A percentile compares a stretch with the other conserved stretches of the same genome.
These are phyloP conservation scores for Lysiphlebus fabarum DNA, from an alignment of 1,140 invertebrate species.

Conservation along the genomic window DNA sequence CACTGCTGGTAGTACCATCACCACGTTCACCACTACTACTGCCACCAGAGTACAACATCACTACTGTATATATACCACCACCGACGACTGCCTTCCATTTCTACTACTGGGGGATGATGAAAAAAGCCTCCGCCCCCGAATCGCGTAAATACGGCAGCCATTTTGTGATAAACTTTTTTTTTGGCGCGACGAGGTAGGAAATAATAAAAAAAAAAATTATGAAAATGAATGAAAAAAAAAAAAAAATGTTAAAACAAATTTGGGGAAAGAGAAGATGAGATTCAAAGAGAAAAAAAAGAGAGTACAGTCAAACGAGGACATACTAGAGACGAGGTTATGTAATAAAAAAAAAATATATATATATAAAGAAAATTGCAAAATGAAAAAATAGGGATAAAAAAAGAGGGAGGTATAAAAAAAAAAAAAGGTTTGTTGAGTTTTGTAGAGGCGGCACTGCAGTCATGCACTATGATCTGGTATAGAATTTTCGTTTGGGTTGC, in stretches of 20 bases:
- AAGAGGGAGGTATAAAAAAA: slow-evolving; percentile 7
- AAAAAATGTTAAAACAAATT: slow-evolving; percentile 12
- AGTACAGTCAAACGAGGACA: slow-evolving; percentile 11
- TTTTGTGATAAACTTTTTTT: slow-evolving; percentile 57
- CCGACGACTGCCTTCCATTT: slow-evolving; percentile 5
- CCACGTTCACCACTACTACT: neutral
- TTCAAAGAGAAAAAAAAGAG: slow-evolving; percentile 18
- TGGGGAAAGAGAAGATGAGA: slow-evolving; percentile 16
- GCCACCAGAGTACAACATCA: no score
- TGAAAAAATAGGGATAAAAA: slow-evolving; percentile 3
- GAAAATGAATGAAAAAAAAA: no score
- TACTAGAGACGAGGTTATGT: slow-evolving; percentile 23
- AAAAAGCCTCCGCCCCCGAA: slow-evolving; percentile 53
- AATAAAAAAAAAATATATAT: no score
- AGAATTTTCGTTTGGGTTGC: slow-evolving; percentile 14
- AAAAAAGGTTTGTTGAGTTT: slow-evolving; percentile 26
- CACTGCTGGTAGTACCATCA: slow-evolving; percentile 14
- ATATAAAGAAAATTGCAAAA: slow-evolving; percentile 12
- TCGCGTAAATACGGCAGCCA: slow-evolving; percentile 56
- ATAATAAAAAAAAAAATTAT: slow-evolving; percentile 19
- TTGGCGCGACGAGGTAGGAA: slow-evolving; percentile 24
- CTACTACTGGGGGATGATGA: slow-evolving; percentile 32
- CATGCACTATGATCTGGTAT: slow-evolving; percentile 24
- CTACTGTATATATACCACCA: neutral
- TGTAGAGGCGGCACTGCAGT: slow-evolving; percentile 24